Evolutionary conservation across 2,888 invertebrate genomes (phyloP), one percentile per base, ranked within the genome.

Genomic region (Antitype chi): DNA sequence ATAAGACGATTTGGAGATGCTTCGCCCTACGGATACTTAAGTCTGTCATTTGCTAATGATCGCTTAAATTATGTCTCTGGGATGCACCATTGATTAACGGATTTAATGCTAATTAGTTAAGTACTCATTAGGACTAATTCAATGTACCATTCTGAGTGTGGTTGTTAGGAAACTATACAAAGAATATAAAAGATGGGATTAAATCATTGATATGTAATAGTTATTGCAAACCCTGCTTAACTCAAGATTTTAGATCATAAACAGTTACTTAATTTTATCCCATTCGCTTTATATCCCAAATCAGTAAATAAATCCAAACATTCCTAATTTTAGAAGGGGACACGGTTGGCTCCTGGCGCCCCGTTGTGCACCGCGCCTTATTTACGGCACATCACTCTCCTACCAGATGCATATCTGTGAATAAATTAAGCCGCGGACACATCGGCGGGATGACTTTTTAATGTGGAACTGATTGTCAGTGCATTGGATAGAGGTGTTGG

Each of bases 321-420:
- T 75, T 83, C 64, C 73, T 73, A 55, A 85, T 47, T 69, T 77
- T 59, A 74, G 77, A 69, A 69, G 55, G 52, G 64, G 74, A 49
- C 57, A 62, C 68, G 70, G 68, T 66, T 38, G 15, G 62, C 64
- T 78, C 47, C 70, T 59, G 83, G 79, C 84, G 76, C 88, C 78
- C 85, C 76, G 79, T 69, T 82, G 85, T 79, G 81, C 70, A 57
- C 74, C 68, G 6, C 78, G 68, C 73, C 73, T 87, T 86, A 92
- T 92, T 93, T 93, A 93, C 88, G 92, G 85, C 81, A 70, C 87
- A 85, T 85, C 88, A 87, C 82, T 85, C 85, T 85, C 80, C 90
- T 86, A 85, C 89, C 86, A 91, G 92, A 94, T 94, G 89, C 85
- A 89, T 92, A 94, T 93, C 93, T 90, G 82, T 89, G 91, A 91